A percentile compares a stretch with the other conserved stretches of the same genome.
These are phyloP conservation scores for Gila orcuttii DNA, from an alignment of 2,113 vertebrate species.

Conservation along the genomic window DNA sequence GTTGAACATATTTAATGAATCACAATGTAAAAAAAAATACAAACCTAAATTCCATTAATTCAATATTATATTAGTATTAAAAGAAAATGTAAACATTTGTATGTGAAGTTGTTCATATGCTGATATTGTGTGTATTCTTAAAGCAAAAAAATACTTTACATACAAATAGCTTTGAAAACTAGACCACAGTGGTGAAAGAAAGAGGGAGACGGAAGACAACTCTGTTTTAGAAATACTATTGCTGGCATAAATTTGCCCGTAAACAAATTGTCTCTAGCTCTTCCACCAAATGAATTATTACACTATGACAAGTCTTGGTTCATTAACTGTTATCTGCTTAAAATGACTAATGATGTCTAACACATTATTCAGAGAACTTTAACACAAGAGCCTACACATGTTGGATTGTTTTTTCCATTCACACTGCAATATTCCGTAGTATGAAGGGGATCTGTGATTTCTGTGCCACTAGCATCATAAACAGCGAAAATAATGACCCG, in stretches of 20 bases:
- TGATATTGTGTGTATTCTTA: too few relatives aligned
- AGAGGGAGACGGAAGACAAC: neutral
- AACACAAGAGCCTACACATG: neutral
- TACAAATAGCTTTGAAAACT: neutral
- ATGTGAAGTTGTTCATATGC: too few relatives aligned
- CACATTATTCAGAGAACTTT: slow-evolving; percentile 16
- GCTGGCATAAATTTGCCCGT: neutral
- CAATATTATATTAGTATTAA: too few relatives aligned
- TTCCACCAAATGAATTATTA: slow-evolving; percentile 43
- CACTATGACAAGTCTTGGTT: slow-evolving; percentile 41
- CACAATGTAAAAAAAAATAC: too few relatives aligned
- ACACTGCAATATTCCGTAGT: neutral
- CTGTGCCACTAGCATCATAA: neutral
- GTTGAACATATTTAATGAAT: too few relatives aligned
- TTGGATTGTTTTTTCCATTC: neutral
- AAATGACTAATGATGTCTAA: slow-evolving; percentile 48
- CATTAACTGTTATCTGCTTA: slow-evolving; percentile 54
- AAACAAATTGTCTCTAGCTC: slow-evolving; percentile 50
- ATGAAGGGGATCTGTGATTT: neutral
- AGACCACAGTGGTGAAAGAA: neutral
- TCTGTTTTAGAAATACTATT: slow-evolving; percentile 9
- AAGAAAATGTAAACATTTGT: too few relatives aligned
- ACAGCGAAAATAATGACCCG: neutral
- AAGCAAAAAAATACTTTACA: too few relatives aligned
- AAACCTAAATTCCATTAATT: too few relatives aligned